Evolutionary conservation across 2,888 invertebrate species (phyloP).

Genomic region (Scrobipalpa atriplicella): DNA sequence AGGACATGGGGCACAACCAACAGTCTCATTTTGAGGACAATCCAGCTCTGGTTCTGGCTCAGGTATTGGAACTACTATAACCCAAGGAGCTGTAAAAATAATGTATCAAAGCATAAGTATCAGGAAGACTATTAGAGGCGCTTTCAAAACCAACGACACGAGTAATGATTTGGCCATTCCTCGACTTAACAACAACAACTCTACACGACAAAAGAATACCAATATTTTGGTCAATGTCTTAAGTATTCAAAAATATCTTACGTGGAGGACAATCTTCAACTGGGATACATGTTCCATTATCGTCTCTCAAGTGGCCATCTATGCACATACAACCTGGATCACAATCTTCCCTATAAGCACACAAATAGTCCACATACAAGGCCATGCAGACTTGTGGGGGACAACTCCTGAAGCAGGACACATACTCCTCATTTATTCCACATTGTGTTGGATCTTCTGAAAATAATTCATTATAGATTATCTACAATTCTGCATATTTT

Average conservation of each 20-base stretch:
- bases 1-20: background rate
- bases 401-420: conserved; percentile 45
- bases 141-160: too few species aligned
- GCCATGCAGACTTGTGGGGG: conserved; percentile 52
- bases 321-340: conserved; percentile 16
- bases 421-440: conserved; percentile 46
- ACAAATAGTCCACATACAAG: conserved; percentile 43
- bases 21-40: background rate
- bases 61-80: background rate
- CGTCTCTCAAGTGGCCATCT: background rate
- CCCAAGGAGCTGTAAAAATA: conserved; percentile 2
- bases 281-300: background rate
- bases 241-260: conserved; percentile 19
- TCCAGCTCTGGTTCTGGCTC: background rate
- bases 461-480: background rate
- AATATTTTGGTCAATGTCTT: too few species aligned
- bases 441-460: conserved; percentile 33
- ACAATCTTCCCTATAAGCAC: background rate
- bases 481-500: too few species aligned
- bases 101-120: background rate
- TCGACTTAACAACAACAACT: too few species aligned
- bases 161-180: too few species aligned
- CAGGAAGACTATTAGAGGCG: too few species aligned
- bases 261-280: conserved; percentile 17
- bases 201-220: too few species aligned